Conservation (phyloP, 2,797 vertebrate species). For the Amniataba percoides region DNA sequence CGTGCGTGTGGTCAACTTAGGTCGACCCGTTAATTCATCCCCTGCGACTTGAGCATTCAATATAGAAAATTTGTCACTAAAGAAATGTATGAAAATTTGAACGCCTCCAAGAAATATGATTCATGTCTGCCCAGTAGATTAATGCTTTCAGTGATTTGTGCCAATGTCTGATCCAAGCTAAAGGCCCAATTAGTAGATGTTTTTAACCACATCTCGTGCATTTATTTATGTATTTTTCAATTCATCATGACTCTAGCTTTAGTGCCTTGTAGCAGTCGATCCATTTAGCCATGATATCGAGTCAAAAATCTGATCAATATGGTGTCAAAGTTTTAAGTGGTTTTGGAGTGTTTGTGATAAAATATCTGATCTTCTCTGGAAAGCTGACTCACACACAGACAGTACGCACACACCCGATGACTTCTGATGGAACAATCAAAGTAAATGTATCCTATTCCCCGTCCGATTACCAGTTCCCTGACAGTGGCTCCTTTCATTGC, state of each 20-base stretch:
- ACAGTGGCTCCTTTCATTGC: conserved; percentile 70
- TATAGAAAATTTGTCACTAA: background rate
- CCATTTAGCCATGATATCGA: too few relatives aligned
- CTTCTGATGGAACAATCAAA: conserved; percentile 61
- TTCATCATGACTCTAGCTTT: background rate
- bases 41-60: background rate
- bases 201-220: background rate
- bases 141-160: background rate
- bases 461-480: conserved; percentile 37
- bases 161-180: background rate
- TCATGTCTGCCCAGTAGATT: background rate
- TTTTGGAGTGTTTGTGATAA: background rate
- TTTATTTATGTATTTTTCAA: background rate
- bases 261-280: background rate
- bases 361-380: background rate
- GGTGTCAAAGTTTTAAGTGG: background rate
- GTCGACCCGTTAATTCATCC: background rate
- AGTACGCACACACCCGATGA: conserved; percentile 42
- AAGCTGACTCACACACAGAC: background rate
- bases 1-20: background rate
- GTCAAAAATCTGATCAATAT: background rate
- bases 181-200: background rate
- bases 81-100: background rate
- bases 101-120: background rate
- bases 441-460: conserved; percentile 50